These are phyloP conservation scores for Eriocheir sinensis DNA, from an alignment of 1,140 invertebrate species.

Conservation along the genomic window DNA sequence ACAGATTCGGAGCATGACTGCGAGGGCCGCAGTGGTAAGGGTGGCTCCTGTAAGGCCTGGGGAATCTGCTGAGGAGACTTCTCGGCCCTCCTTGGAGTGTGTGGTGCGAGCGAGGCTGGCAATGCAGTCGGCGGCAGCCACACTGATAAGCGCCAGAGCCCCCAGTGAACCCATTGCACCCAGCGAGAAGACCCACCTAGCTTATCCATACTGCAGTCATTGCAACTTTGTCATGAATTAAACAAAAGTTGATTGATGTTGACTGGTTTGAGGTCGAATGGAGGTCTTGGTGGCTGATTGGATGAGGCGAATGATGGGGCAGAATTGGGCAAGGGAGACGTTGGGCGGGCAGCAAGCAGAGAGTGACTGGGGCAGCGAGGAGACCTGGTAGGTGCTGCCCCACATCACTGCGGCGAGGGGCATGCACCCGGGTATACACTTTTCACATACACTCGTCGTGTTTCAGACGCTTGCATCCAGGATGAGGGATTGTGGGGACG, in stretches of 20 bases:
- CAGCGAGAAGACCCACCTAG: background rate
- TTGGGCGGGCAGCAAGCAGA: conserved; percentile 64
- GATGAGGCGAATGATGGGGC: background rate
- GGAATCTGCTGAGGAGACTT: background rate
- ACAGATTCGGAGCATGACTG: conserved; percentile 29
- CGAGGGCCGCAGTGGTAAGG: conserved; percentile 8
- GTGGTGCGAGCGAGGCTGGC: background rate
- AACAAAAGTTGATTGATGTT: background rate
- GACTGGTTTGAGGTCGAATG: background rate
- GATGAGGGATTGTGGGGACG: conserved; percentile 62
- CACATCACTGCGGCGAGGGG: conserved; percentile 67
- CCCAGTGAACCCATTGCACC: conserved; percentile 26
- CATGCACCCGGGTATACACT: conserved; percentile 73
- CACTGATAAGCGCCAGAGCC: conserved; percentile 34
- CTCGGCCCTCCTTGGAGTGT: background rate
- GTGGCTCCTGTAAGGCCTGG: conserved; percentile 10
- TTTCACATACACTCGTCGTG: conserved; percentile 71
- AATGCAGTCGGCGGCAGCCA: conserved; percentile 30
- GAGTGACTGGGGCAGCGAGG: conserved; percentile 65
- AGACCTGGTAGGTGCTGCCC: conserved; percentile 75
- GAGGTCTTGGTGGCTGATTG: background rate
- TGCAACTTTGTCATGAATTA: background rate
- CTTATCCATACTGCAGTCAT: background rate
- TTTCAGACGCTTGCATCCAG: conserved; percentile 66
- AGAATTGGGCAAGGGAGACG: conserved; percentile 7